Base-by-base conservation (phyloP, 2,888 invertebrate species). In the Cataglyphis albicans region DNA sequence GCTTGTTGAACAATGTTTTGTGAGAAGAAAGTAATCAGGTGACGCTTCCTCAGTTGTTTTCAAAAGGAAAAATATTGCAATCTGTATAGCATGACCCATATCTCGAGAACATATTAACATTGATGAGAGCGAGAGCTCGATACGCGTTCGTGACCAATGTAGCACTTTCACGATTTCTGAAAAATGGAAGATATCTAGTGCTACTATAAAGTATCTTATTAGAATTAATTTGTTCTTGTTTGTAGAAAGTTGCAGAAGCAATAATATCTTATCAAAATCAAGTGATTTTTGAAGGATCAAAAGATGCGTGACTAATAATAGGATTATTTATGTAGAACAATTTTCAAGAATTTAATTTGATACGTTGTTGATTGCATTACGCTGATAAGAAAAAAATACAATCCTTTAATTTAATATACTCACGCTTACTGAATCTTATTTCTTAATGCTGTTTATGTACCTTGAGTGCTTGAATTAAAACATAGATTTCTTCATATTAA, bases 91-190 rank as follows among this genome's bases (percentile, higher is more conserved):
- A 21, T 72, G 78, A 72, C 72, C 78, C 59, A 80, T 44, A 80
- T 80, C 57, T 15, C 21, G 70, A 70, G 72, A 72, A 48, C 21
- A 59, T 32, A 32, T 57, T 68, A 78, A 59, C 38, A 64, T 21
- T 15, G 41, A 68, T 32, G 78, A 72, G 44, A 44, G 78, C 72
- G 72, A 80, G 72, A 80, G 72, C 59, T 72, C 35, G 55, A 72
- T 59, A 59, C 72, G 18, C 44, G 32, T 44, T 32, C 29, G 18
- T 41, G 29, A 29, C 57, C 76, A 41, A 41, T 57, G 57, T 41
- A 68, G 70, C 21, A 76, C 76, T 76, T 76, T 76, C 78, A 72
- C 72, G 44, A 59, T 70, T 78, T 78, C 78, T 70, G 78, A 78
- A 78, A 78, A 72, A 78, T 70, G 44, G 44, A 57, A 57, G 57